Percentiles rank a stretch among this genome's conserved stretches.
These are phyloP conservation scores for Brachyalestes nurse DNA, from an alignment of 2,797 vertebrate species.

Conservation along the genomic window DNA sequence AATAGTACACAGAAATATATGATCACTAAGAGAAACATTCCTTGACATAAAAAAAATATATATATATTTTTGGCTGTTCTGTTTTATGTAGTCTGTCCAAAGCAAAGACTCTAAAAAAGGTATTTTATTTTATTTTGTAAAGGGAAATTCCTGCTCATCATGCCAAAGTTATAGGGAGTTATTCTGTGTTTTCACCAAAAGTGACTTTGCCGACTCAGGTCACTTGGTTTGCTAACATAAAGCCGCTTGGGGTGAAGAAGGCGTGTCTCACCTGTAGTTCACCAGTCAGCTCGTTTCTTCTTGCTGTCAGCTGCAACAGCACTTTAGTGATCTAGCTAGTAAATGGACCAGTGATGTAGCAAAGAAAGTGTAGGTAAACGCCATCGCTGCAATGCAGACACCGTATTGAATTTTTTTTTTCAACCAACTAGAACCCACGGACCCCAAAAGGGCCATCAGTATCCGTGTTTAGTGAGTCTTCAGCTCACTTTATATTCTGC, in stretches of 20 bases:
- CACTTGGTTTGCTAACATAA: constrained; percentile 25
- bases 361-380: constrained; percentile 15
- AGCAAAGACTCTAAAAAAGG: constrained; percentile 62
- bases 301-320: constrained; percentile 24
- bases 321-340: constrained; percentile 26
- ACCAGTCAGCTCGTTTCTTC: constrained; percentile 12
- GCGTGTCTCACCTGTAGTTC: constrained; percentile 5
- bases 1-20: constrained; percentile 16
- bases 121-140: constrained; percentile 50
- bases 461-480: constrained; percentile 21
- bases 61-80: constrained; percentile 64
- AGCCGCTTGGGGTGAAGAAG: constrained; percentile 15
- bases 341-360: constrained; percentile 35
- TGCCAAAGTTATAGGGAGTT: constrained; percentile 55
- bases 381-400: constrained; percentile 12
- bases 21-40: constrained; percentile 63
- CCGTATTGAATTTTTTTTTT: not conserved
- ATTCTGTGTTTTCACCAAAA: constrained; percentile 35
- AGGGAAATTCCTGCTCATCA: constrained; percentile 40
- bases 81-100: constrained; percentile 67
- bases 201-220: constrained; percentile 16
- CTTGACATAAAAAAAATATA: constrained; percentile 62
- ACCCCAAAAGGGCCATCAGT: not conserved
- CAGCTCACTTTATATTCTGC: constrained; percentile 6
- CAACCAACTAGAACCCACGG: not conserved